Evolutionary conservation across 2,797 vertebrate species (phyloP), one percentile per base, ranked within the genome.

Genomic region (Sebastes taczanowskii): DNA sequence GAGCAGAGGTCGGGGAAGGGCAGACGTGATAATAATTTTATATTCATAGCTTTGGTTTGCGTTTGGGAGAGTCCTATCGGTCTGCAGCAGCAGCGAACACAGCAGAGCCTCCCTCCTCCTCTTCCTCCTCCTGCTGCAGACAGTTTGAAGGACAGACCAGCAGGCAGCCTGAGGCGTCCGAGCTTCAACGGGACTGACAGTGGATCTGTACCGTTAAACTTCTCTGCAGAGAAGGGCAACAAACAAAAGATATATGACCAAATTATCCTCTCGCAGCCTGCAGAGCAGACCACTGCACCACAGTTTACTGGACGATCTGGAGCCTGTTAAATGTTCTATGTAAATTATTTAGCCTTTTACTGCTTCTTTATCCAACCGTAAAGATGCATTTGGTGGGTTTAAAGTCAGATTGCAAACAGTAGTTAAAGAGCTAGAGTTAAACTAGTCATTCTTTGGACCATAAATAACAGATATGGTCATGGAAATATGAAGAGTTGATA

Each of bases 241-340:
- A 78, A 71, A 78, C 81, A 63, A 53, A 81, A 86, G 63, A 77
- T 56, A 77, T 49, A 62, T 18, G 65, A 71, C 42, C 56, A 58
- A 29, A 81, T 30, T 30, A 68, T 75, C 78, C 61, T 2, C 61
- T 9, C 1, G 9, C 72, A 46, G 27, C 27, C 29, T 11, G 10
- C 67, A 30, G 27, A 61, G 1, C 34, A 49, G 34, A 53, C 11
- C 20, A 25, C 38, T 29, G 58, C 52, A 35, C 6, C 58, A 5
- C 14, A 9, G 35, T 58, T 64, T 65, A 69, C 13, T 29, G 59
- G 69, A 49, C 4, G 0, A 58, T 52, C 16, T 18, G 42, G 16
- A 18, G 42, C 49, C 52, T 4, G 30, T 23, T 71, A 23, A 66
- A 25, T 22, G n/a, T 27, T 13, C 6, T 35, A 11, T 65, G 67